A percentile compares a stretch with the other conserved stretches of the same genome.
Evolutionary conservation across 2,113 vertebrate species (phyloP).

Genomic region (Excalfactoria chinensis): DNA sequence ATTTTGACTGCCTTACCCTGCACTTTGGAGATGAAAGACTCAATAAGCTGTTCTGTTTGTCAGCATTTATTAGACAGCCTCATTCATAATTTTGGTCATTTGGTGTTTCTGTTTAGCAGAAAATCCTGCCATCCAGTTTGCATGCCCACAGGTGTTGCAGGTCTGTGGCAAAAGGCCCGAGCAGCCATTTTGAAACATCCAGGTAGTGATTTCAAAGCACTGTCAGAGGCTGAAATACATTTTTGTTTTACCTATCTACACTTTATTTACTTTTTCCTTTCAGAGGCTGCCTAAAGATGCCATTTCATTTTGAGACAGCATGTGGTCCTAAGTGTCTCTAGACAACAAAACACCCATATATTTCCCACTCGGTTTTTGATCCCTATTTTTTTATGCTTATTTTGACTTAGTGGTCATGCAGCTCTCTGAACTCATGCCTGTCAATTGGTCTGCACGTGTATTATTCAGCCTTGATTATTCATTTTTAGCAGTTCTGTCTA

Average conservation of each 20-base stretch:
- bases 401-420: neutral
- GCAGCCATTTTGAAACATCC: neutral
- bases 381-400: neutral
- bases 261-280: neutral
- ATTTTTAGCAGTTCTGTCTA: neutral
- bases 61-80: neutral
- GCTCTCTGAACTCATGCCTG: neutral
- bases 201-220: neutral
- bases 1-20: conserved; percentile 10
- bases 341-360: neutral
- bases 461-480: neutral
- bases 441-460: neutral
- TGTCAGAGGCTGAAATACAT: neutral
- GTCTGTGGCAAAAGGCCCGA: neutral
- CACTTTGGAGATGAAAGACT: conserved; percentile 43
- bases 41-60: conserved; percentile 40
- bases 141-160: fast-evolving
- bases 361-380: neutral
- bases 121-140: neutral
- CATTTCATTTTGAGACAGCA: neutral
- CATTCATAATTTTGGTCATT: neutral
- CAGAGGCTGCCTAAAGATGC: neutral
- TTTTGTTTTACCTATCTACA: neutral
- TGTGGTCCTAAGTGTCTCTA: neutral
- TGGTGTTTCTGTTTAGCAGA: neutral